phyloP scores from a whole-genome alignment of 2,888 invertebrate species.

The Diaphora mendica region DNA sequence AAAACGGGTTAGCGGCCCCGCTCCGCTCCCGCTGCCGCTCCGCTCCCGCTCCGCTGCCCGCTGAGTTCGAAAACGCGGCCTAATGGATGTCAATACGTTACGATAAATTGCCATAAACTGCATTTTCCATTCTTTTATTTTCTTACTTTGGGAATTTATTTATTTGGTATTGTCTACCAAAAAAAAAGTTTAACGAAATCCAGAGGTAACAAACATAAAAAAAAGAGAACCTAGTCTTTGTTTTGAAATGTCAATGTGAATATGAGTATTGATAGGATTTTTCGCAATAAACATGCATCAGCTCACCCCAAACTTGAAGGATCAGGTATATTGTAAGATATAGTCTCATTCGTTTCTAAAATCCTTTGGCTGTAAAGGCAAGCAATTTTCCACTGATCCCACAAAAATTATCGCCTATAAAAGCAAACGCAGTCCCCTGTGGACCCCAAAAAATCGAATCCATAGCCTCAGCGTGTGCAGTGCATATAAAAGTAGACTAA shows the following conservation, averaged over 20 bases:
- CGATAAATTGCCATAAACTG: too few relatives aligned
- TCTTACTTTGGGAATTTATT: too few relatives aligned
- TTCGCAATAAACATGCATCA: constrained; percentile 48
- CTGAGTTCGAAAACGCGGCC: too few relatives aligned
- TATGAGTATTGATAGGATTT: constrained; percentile 21
- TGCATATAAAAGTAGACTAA: constrained; percentile 65
- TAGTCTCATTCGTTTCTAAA: constrained; percentile 67
- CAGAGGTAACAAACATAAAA: background rate
- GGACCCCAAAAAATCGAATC: constrained; percentile 72
- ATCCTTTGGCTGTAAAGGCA: constrained; percentile 69
- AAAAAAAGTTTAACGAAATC: background rate
- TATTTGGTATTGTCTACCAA: too few relatives aligned
- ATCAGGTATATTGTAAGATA: constrained; percentile 69
- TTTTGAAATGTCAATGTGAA: background rate
- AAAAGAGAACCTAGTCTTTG: background rate
- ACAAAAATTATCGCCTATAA: constrained; percentile 78
- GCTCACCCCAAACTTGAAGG: constrained; percentile 48
- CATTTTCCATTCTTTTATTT: too few relatives aligned
- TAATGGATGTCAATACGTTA: too few relatives aligned
- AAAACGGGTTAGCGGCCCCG: too few relatives aligned
- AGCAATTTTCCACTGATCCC: constrained; percentile 80
- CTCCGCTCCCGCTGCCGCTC: too few relatives aligned
- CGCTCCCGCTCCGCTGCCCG: too few relatives aligned
- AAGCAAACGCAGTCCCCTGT: constrained; percentile 71
- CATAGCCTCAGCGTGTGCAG: constrained; percentile 67